Evolutionary conservation across 2,797 vertebrate species (phyloP), one percentile per base, ranked within the genome.

Genomic region (Gallirallus australis): DNA sequence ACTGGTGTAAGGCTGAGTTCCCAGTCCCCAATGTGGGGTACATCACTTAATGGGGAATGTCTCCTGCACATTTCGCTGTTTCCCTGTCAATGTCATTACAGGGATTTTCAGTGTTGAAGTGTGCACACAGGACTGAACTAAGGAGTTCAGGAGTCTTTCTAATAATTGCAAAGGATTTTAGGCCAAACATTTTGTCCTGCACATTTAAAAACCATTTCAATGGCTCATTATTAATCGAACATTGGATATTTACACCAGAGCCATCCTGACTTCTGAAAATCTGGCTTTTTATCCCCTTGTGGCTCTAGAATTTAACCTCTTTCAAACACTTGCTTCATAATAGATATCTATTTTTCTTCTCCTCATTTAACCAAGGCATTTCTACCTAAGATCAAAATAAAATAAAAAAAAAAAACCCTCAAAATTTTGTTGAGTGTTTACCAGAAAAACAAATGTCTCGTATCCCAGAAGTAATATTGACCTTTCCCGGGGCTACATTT

Each of bases 31-130:
- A 1, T 23, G 40, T 9, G 18, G 24, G 24, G 35, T 72, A 39
- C 0, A 0, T 65, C 15, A 30, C 15, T 9, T 52, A 28, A 73
- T 15, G 12, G 35, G n/a, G 50, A 72, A 69, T 12, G 11, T 30
- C 37, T 72, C 24, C 30, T 63, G 25, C 2, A 0, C 28, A 40
- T 54, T 64, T 59, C 56, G 16, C 56, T 54, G 45, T 69, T n/a
- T 69, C 35, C 31, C 28, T 23, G 3, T n/a, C 25, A 28, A 28
- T 54, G 28, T 20, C 31, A 45, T 50, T 77, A 60, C 64, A 69
- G 7, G 9, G 12, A 65, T 59, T 60, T 81, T 56, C 30, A 82
- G 47, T 3, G 4, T 70, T 47, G 45, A 50, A 39, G 30, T 47
- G 17, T 2, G 0, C 39, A 68, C 18, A 52, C 17, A 68, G 42